Conservation (phyloP, 2,888 invertebrate species). For the Pandemis heparana region DNA sequence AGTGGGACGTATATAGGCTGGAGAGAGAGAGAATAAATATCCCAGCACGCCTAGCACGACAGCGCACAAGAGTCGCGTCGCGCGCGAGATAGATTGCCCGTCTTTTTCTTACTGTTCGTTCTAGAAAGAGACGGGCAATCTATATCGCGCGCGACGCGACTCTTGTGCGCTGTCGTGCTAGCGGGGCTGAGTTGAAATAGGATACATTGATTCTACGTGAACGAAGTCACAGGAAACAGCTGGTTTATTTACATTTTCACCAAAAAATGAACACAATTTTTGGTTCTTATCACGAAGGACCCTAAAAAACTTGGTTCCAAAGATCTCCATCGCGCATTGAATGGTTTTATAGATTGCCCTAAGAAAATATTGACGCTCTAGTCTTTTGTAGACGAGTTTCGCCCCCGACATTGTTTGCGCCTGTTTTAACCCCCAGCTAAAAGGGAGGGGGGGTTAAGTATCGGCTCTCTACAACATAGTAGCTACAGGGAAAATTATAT, state of each 20-base stretch:
- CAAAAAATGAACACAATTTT: too few species aligned
- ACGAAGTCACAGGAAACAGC: neutral
- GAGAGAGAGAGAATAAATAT: too few species aligned
- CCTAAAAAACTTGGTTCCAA: slow-evolving; percentile 23
- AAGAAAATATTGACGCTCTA: slow-evolving; percentile 36
- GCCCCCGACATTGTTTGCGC: slow-evolving; percentile 11
- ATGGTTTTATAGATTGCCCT: slow-evolving; percentile 39
- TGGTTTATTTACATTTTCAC: too few species aligned
- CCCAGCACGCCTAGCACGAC: too few species aligned
- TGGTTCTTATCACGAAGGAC: neutral
- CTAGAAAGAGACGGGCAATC: too few species aligned
- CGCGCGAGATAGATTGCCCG: too few species aligned
- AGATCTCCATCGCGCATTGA: slow-evolving; percentile 28
- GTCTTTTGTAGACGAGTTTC: neutral
- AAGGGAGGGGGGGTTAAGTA: neutral
- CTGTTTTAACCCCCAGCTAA: slow-evolving; percentile 10
- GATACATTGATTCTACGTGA: neutral
- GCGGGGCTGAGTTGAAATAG: too few species aligned
- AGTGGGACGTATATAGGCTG: too few species aligned
- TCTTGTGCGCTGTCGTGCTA: too few species aligned
- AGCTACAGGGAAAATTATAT: neutral
- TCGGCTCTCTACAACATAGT: neutral
- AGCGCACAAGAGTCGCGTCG: too few species aligned
- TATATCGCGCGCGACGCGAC: too few species aligned
- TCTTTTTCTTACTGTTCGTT: too few species aligned